Conservation (phyloP, 2,888 invertebrate species). For the Saturnia pavonia region DNA sequence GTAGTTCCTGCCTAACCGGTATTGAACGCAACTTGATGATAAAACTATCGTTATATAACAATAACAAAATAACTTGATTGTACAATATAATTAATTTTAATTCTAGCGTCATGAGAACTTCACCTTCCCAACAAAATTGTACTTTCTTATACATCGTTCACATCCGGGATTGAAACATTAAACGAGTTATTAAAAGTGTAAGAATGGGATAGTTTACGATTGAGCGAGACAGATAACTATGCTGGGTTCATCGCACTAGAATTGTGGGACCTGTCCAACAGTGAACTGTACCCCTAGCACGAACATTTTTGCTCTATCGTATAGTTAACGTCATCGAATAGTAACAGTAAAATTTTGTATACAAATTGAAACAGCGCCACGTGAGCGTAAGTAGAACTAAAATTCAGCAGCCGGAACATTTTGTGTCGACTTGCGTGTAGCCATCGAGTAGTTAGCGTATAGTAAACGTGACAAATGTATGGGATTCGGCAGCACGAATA, state of each 20-base stretch:
- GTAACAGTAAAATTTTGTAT: too few relatives aligned
- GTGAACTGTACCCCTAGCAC: too few relatives aligned
- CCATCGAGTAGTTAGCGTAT: too few relatives aligned
- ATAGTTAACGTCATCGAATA: too few relatives aligned
- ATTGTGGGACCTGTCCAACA: constrained; percentile 51
- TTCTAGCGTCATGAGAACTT: constrained; percentile 26
- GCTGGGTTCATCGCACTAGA: constrained; percentile 50
- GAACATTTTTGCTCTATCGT: too few relatives aligned
- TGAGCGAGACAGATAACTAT: constrained; percentile 40
- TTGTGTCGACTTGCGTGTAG: too few relatives aligned
- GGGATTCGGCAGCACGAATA: too few relatives aligned
- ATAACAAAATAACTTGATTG: constrained; percentile 15
- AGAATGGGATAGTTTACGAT: constrained; percentile 30
- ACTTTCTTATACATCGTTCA: constrained; percentile 29
- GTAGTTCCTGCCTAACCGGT: not conserved
- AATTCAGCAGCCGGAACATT: too few relatives aligned
- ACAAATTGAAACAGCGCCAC: too few relatives aligned
- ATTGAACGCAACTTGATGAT: not conserved
- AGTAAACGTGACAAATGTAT: too few relatives aligned
- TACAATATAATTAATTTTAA: constrained; percentile 18
- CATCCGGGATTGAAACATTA: constrained; percentile 34
- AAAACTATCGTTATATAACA: not conserved
- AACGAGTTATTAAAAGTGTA: constrained; percentile 44
- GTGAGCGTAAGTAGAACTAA: too few relatives aligned
- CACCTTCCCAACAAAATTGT: constrained; percentile 22